phyloP scores from a whole-genome alignment of 2,797 vertebrate species.

The Mormyrops boulengeri region DNA sequence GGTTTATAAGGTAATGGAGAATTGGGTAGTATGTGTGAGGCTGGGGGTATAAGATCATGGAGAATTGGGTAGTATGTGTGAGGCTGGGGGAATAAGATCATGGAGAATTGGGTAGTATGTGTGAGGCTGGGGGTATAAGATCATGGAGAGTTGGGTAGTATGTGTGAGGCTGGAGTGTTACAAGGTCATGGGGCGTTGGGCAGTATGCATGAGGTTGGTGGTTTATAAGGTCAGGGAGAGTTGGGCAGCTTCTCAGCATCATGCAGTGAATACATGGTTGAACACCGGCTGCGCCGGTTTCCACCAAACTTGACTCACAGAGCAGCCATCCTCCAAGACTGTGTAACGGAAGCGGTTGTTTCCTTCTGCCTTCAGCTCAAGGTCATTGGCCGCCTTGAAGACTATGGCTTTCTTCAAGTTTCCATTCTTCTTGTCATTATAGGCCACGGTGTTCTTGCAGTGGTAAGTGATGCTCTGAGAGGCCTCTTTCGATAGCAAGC shows the following conservation, averaged over 20 bases:
- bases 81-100: background rate
- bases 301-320: constrained; percentile 60
- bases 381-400: constrained; percentile 88
- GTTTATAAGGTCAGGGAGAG: background rate
- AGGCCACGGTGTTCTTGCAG: constrained; percentile 91
- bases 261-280: background rate
- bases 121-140: background rate
- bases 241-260: background rate
- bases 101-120: background rate
- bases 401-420: constrained; percentile 86
- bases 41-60: too few species aligned
- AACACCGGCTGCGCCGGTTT: background rate
- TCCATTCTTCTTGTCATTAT: constrained; percentile 78
- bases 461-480: constrained; percentile 93
- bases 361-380: constrained; percentile 93
- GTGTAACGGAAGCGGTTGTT: constrained; percentile 92
- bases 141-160: background rate
- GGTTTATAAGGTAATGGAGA: too few species aligned
- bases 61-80: background rate
- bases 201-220: background rate
- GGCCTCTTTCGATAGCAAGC: constrained; percentile 92
- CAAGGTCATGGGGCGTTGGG: background rate
- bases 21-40: too few species aligned
- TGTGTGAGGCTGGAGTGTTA: too few species aligned
- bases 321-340: constrained; percentile 84